Percentiles rank a stretch among this genome's conserved stretches.
These are phyloP conservation scores for Ephestia elutella DNA, from an alignment of 1,140 invertebrate species.

Conservation along the genomic window DNA sequence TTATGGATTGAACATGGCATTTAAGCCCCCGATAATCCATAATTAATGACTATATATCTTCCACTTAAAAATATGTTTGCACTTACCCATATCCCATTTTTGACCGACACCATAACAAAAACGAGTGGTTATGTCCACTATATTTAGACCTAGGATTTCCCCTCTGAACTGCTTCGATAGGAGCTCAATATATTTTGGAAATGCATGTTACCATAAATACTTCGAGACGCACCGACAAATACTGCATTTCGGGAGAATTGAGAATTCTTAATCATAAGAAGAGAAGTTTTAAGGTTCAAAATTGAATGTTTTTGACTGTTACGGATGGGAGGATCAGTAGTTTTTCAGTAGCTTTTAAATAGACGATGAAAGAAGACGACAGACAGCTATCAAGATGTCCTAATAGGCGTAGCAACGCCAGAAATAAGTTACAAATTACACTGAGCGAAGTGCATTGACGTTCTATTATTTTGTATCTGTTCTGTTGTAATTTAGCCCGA, in stretches of 20 bases:
- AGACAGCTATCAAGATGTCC: conserved; percentile 68
- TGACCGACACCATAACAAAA: conserved; percentile 54
- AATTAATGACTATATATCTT: conserved; percentile 49
- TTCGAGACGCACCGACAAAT: conserved; percentile 35
- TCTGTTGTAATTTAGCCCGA: neutral
- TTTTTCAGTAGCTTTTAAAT: conserved; percentile 62
- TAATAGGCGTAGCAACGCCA: conserved; percentile 65
- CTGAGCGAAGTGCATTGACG: conserved; percentile 1
- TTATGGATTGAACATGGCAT: conserved; percentile 53
- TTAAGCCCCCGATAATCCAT: conserved; percentile 47
- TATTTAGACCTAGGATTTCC: neutral
- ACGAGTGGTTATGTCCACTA: conserved; percentile 6
- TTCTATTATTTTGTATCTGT: neutral
- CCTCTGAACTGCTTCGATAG: neutral
- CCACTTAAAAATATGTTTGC: conserved; percentile 57
- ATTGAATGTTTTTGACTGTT: conserved; percentile 10
- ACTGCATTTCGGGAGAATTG: conserved; percentile 15
- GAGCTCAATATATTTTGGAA: conserved; percentile 33
- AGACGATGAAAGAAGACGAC: conserved; percentile 69
- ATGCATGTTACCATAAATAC: conserved; percentile 45
- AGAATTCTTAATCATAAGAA: conserved; percentile 13
- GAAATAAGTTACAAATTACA: conserved; percentile 65
- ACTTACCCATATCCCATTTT: conserved; percentile 39
- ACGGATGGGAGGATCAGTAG: conserved; percentile 7
- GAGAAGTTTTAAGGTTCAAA: conserved; percentile 19